Percentiles rank a stretch among this genome's conserved stretches.
Evolutionary conservation across 2,797 vertebrate genomes (phyloP).

Genomic region (Pangasius larnaudii): DNA sequence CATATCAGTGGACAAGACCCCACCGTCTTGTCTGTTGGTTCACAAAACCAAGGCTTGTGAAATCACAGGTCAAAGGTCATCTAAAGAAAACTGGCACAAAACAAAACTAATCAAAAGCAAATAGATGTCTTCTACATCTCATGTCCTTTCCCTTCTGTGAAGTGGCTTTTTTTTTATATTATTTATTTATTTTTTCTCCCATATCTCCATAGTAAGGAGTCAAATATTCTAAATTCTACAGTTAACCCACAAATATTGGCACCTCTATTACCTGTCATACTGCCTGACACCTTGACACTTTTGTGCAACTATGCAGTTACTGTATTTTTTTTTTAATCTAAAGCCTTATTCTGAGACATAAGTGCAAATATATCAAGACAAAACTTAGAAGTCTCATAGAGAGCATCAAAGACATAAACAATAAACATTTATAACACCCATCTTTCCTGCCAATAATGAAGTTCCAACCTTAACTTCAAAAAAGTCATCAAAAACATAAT

Average conservation of each 20-base stretch:
- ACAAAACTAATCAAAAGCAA: not conserved
- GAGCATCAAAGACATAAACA: not conserved
- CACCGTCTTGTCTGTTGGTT: too few species aligned
- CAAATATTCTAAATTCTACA: not conserved
- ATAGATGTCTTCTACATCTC: too few species aligned
- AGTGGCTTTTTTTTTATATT: not conserved
- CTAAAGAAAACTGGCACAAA: not conserved
- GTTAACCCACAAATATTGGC: not conserved
- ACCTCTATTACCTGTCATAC: not conserved
- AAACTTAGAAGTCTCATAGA: not conserved
- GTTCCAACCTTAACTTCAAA: not conserved
- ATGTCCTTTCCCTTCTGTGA: not conserved
- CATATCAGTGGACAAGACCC: not conserved
- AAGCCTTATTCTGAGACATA: not conserved
- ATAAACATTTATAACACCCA: not conserved
- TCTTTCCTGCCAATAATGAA: not conserved
- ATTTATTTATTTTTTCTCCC: not conserved
- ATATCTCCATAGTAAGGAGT: not conserved
- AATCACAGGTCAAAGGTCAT: not conserved
- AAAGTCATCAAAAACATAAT: not conserved
- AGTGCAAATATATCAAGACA: not conserved
- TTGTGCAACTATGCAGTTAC: too few species aligned
- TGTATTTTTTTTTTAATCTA: too few species aligned
- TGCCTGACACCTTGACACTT: not conserved
- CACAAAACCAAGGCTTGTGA: not conserved